Conservation (phyloP, 37 sponge, comb jelly and placozoan genomes). For the Haliclona indistincta region DNA sequence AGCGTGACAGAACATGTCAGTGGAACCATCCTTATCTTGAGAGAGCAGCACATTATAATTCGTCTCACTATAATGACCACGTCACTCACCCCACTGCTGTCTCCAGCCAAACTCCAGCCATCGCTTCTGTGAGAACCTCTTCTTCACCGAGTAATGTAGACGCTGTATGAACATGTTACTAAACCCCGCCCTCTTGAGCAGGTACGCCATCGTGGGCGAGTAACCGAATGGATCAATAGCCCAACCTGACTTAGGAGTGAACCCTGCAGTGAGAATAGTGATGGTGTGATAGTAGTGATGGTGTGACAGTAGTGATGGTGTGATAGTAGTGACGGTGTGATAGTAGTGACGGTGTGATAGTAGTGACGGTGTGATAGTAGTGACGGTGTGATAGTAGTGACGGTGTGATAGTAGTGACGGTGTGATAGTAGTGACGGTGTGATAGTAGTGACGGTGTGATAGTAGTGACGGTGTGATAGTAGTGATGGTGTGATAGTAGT, state of each 20-base stretch:
- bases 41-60: neutral
- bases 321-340: too few relatives aligned
- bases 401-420: too few relatives aligned
- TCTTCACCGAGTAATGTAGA: constrained; percentile 90
- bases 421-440: too few relatives aligned
- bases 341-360: too few relatives aligned
- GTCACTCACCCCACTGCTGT: constrained; percentile 80
- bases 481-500: too few relatives aligned
- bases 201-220: constrained; percentile 34
- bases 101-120: constrained; percentile 91
- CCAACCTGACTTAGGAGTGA: constrained; percentile 28
- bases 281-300: too few relatives aligned
- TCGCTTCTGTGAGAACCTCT: constrained; percentile 67
- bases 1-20: constrained; percentile 85
- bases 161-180: constrained; percentile 89
- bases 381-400: too few relatives aligned
- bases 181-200: constrained; percentile 65
- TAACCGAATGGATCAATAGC: constrained; percentile 48
- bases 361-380: too few relatives aligned
- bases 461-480: too few relatives aligned
- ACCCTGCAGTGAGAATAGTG: too few relatives aligned
- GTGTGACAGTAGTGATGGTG: too few relatives aligned
- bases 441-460: too few relatives aligned
- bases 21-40: constrained; percentile 49
- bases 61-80: neutral